Base-by-base conservation (phyloP, 1,140 invertebrate genomes). In the Neuroterus valhalla region DNA sequence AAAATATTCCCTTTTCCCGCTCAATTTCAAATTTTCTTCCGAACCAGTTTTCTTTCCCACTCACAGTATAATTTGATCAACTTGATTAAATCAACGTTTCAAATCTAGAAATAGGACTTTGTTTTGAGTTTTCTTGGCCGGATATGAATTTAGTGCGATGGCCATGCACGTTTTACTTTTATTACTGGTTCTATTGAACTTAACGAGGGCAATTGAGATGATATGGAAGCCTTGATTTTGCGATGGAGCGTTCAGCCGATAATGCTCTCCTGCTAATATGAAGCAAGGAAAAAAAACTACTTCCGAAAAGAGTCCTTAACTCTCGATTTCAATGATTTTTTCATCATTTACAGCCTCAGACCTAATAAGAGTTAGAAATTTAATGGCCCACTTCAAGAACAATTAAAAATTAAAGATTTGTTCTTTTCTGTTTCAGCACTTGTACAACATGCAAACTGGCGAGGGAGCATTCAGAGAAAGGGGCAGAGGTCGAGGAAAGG, bases 401-500 rank as follows among this genome's bases (percentile, higher is more conserved):
- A 72, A 26, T 72, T 26, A 15, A 62, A 62, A 48, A 66, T 62
- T 62, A 26, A 62, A 62, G 62, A 66, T 62, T 43, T 17, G 69
- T 79, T 78, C 79, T 78, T 75, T 74, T 77, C 67, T n/a, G 72
- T 90, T 90, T 72, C 88, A 90, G 89, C 89, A 90, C 80, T 84
- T 90, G 73, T 90, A 90, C 79, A 88, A 90, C 73, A 78, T 90
- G 75, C 89, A 90, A 76, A 90, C 89, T 11, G 89, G 89, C 43
- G 89, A 90, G 55, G 89, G 89, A 52, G 82, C 88, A 31, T 89
- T 88, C 71, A 83, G 88, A 44, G 89, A 90, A 77, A 77, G 89
- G 78, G 89, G 89, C 11, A 85, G 89, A 79, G 89, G 89, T 43
- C 82, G 89, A 87, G 89, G 89, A 79, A 90, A 90, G 77, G 89